Evolutionary conservation across 2,888 invertebrate species (phyloP).

Genomic region (Pherbina coryleti): DNA sequence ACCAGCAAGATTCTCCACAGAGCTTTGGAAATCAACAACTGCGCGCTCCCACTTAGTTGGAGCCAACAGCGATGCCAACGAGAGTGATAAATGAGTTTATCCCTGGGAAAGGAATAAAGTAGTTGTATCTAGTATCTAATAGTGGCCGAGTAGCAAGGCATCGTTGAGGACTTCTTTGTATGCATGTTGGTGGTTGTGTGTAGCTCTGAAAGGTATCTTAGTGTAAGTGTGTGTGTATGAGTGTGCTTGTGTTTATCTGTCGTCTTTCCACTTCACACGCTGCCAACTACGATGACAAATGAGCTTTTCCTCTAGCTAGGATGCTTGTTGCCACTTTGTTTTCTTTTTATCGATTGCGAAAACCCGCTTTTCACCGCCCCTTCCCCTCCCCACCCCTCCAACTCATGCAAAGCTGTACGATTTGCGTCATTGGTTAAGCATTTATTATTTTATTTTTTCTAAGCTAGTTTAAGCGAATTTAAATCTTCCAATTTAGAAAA

Average conservation of each 20-base stretch:
- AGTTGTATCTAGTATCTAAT: slow-evolving; percentile 8
- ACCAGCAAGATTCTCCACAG: slow-evolving; percentile 20
- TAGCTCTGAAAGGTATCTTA: background rate
- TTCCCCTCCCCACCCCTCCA: background rate
- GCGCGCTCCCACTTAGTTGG: background rate
- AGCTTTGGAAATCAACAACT: slow-evolving; percentile 27
- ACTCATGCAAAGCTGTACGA: background rate
- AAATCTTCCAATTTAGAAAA: background rate
- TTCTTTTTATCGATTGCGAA: background rate
- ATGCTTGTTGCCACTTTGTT: background rate
- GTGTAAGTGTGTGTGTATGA: background rate
- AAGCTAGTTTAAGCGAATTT: background rate
- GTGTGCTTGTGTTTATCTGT: background rate
- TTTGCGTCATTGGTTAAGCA: background rate
- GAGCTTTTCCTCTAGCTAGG: slow-evolving; percentile 20
- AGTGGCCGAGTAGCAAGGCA: background rate
- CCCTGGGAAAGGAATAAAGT: slow-evolving; percentile 8
- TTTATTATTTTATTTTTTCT: background rate
- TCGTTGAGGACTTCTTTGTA: background rate
- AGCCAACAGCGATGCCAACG: background rate
- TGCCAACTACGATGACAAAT: slow-evolving; percentile 32
- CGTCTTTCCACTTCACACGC: slow-evolving; percentile 21
- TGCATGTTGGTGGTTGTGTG: background rate
- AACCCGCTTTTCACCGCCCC: background rate
- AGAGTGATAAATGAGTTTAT: slow-evolving; percentile 31